Evolutionary conservation across 2,888 invertebrate species (phyloP).

Genomic region (Sclerodermus sp.): DNA sequence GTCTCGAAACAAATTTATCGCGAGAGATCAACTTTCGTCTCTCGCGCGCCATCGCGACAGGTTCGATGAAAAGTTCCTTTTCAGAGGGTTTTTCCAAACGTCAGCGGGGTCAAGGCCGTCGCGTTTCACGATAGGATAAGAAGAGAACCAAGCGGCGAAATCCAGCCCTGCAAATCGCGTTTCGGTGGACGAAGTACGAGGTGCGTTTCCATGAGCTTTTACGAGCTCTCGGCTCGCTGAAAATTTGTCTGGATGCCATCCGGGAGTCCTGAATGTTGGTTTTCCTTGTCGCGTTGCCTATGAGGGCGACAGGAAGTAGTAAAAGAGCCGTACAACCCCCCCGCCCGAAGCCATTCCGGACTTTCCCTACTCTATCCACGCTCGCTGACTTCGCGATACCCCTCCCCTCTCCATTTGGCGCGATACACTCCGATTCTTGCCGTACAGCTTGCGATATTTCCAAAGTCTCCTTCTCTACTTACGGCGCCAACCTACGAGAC

Average conservation of each 20-base stretch:
- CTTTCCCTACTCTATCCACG: conserved; percentile 6
- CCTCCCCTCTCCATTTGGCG: neutral
- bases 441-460: too few relatives aligned
- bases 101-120: too few relatives aligned
- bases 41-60: too few relatives aligned
- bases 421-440: conserved; percentile 13
- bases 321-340: conserved; percentile 29
- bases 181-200: conserved; percentile 10
- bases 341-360: conserved; percentile 1
- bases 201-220: conserved; percentile 35
- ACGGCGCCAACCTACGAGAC: too few relatives aligned
- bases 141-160: too few relatives aligned
- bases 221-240: conserved; percentile 49
- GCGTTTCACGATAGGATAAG: too few relatives aligned
- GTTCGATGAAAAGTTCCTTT: too few relatives aligned
- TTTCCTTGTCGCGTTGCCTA: conserved; percentile 19
- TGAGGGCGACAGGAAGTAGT: conserved; percentile 34
- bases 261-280: conserved; percentile 28
- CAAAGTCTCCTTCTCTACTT: too few relatives aligned
- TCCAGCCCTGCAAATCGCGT: too few relatives aligned
- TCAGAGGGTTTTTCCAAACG: too few relatives aligned
- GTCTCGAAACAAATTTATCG: too few relatives aligned
- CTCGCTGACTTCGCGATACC: conserved; percentile 7
- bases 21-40: too few relatives aligned
- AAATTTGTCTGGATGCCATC: conserved; percentile 52